Base-by-base conservation (phyloP, 1,140 invertebrate genomes). In the Plodia interpunctella region DNA sequence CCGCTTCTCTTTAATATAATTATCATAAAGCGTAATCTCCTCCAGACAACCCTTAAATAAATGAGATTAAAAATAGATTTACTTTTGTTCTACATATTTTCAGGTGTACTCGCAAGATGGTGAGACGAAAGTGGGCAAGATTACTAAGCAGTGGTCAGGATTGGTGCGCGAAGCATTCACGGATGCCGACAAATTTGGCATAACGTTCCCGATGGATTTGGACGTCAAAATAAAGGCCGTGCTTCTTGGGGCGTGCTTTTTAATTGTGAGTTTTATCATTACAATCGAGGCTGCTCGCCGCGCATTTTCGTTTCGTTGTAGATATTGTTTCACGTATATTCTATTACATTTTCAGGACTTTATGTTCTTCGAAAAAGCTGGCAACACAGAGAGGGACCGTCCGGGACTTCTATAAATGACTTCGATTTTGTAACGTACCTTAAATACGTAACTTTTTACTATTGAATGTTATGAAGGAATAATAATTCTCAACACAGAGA, bases 181-280 rank as follows among this genome's bases (percentile, higher is more conserved):
- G 0, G 94, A 96, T 86, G 90, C 94, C 0, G 94, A 96, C 77
- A 92, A 94, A 70, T 97, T 96, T 83, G 94, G 94, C 49, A 93
- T 97, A 15, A 91, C 90, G 4, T 97, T 97, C 82, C 95, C 95
- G 0, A 88, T 94, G 73, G 95, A 97, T 79, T 85, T 97, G 60
- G 94, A 96, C 73, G 94, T 96, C 8, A 93, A 93, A 68, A 94
- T 96, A 78, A 97, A 97, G 79, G 95, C 95, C 0, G 92, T 95
- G 5, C 86, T 97, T 59, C 80, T 97, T 2, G 96, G 94, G 25
- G 94, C 95, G 9, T 92, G 91, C 68, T 92, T 95, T 74, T 80
- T 95, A n/a, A 93, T 94, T 77, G 94, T 95, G 87, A 92, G 93
- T 91, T 64, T 59, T 20, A 11, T 35, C 4, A 15, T 44, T 10